Evolutionary conservation across 1,140 invertebrate species (phyloP).

Genomic region (Hyles euphorbiae): DNA sequence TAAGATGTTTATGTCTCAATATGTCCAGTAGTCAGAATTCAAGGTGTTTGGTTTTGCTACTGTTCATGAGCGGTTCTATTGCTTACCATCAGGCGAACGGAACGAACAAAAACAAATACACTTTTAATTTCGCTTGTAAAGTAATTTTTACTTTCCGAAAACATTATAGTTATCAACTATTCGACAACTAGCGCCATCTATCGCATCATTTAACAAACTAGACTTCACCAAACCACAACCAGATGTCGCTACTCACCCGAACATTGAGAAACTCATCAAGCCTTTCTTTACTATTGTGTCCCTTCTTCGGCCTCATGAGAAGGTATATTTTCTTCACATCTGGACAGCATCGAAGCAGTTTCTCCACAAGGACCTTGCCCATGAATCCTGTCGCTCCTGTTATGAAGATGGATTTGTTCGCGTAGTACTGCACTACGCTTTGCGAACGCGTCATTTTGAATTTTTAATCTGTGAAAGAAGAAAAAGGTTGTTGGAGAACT

Average conservation of each 20-base stretch:
- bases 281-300: slow-evolving; percentile 80
- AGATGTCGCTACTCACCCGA: slow-evolving; percentile 52
- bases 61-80: too few relatives aligned
- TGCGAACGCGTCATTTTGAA: slow-evolving; percentile 49
- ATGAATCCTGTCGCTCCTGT: slow-evolving; percentile 85
- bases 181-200: too few relatives aligned
- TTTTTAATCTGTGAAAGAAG: not conserved
- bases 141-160: too few relatives aligned
- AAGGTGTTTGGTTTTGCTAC: too few relatives aligned
- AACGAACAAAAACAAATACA: too few relatives aligned
- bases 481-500: too few relatives aligned
- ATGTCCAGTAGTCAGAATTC: too few relatives aligned
- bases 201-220: not conserved
- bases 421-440: slow-evolving; percentile 56
- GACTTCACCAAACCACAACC: slow-evolving; percentile 8
- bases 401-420: slow-evolving; percentile 52
- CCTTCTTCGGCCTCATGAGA: slow-evolving; percentile 87
- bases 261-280: slow-evolving; percentile 80
- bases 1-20: too few relatives aligned
- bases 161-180: not conserved
- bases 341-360: slow-evolving; percentile 85
- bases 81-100: too few relatives aligned
- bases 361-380: slow-evolving; percentile 92
- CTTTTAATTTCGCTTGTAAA: too few relatives aligned
- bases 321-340: slow-evolving; percentile 86